phyloP scores from a whole-genome alignment of 2,113 vertebrate genomes.

The Onychostoma macrolepis region DNA sequence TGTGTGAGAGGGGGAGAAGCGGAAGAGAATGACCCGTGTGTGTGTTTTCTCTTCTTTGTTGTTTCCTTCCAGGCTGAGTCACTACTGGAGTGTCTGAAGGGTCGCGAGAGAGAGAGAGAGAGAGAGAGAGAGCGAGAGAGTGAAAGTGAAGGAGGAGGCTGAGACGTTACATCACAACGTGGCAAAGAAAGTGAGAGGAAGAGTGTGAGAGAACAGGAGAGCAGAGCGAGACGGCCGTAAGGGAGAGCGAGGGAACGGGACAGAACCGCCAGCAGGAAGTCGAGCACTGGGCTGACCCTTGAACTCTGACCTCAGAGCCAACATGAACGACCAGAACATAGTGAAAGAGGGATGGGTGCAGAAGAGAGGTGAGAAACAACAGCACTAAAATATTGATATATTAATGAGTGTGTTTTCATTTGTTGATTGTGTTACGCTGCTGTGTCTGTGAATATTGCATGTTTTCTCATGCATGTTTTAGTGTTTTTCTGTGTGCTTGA shows the following conservation, averaged over 20 bases:
- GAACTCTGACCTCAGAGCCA: constrained; percentile 60
- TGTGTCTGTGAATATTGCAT: not conserved
- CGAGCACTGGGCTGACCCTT: constrained; percentile 54
- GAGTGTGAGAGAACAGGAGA: constrained; percentile 39
- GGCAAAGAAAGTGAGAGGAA: constrained; percentile 38
- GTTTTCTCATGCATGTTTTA: not conserved
- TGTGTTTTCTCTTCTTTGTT: constrained; percentile 63
- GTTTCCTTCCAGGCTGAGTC: constrained; percentile 78
- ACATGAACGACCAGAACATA: constrained; percentile 81
- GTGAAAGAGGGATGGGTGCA: constrained; percentile 82
- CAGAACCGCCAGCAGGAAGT: constrained; percentile 46
- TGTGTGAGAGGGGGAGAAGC: constrained; percentile 20
- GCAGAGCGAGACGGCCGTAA: constrained; percentile 32
- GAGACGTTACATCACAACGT: constrained; percentile 33
- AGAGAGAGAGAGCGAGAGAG: constrained; percentile 5
- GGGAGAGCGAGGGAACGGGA: constrained; percentile 27
- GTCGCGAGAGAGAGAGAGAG: constrained; percentile 36
- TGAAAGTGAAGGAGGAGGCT: constrained; percentile 50
- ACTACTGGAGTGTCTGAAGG: constrained; percentile 61
- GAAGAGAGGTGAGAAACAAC: constrained; percentile 72
- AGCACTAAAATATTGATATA: not conserved
- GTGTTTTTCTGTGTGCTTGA: constrained; percentile 2
- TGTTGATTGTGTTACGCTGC: not conserved
- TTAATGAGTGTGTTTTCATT: not conserved
- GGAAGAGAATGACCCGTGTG: constrained; percentile 64